Conservation (phyloP, 2,888 invertebrate genomes). For the Molorchus minor region DNA sequence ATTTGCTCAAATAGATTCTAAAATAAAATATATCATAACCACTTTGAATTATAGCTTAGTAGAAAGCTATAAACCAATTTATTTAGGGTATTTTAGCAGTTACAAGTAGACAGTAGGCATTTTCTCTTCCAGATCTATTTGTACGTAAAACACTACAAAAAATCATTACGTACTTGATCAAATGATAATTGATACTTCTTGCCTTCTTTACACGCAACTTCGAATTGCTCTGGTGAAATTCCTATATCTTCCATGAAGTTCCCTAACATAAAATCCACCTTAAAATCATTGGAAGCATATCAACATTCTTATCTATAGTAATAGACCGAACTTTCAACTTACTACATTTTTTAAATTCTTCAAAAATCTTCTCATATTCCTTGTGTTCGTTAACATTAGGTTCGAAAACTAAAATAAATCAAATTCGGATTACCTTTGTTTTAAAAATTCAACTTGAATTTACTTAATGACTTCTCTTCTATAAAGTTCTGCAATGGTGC, state of each 20-base stretch:
- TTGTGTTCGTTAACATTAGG: slow-evolving; percentile 76
- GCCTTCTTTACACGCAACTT: slow-evolving; percentile 74
- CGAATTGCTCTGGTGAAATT: slow-evolving; percentile 87
- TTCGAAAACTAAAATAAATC: slow-evolving; percentile 79
- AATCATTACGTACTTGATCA: slow-evolving; percentile 62
- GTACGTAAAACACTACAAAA: slow-evolving; percentile 11
- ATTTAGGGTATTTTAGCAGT: no score
- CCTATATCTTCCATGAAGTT: slow-evolving; percentile 94
- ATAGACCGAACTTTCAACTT: no score
- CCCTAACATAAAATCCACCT: slow-evolving; percentile 90
- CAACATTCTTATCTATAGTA: no score
- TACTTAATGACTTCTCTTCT: slow-evolving; percentile 92
- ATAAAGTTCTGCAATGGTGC: slow-evolving; percentile 90
- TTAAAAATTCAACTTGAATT: slow-evolving; percentile 37
- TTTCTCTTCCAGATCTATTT: no score
- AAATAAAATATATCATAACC: slow-evolving; percentile 32
- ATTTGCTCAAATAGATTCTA: slow-evolving; percentile 78
- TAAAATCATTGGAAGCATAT: no score
- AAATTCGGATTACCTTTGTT: slow-evolving; percentile 27
- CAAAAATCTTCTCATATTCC: slow-evolving; percentile 78
- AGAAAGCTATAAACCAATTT: no score
- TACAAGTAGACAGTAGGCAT: no score
- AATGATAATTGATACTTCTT: slow-evolving; percentile 65
- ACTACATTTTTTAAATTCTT: slow-evolving; percentile 90
- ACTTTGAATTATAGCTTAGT: no score